These are phyloP conservation scores for Sebastes melanostomus DNA, from an alignment of 2,797 vertebrate genomes.

Conservation along the genomic window DNA sequence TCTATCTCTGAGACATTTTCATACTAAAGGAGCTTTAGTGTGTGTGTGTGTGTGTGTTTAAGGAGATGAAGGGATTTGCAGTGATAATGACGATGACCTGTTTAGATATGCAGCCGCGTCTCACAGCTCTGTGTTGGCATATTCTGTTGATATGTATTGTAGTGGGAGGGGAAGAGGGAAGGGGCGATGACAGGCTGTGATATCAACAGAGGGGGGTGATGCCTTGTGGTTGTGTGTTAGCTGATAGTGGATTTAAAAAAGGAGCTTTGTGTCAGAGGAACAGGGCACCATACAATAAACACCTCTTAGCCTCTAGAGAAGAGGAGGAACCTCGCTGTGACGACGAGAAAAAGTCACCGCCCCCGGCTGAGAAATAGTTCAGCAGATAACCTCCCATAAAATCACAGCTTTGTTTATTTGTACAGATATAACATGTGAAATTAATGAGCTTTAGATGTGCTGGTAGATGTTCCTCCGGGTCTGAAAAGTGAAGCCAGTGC, in stretches of 20 bases:
- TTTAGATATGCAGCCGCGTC: constrained; percentile 34
- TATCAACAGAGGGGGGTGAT: constrained; percentile 20
- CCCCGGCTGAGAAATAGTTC: not conserved
- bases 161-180: constrained; percentile 20
- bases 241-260: constrained; percentile 38
- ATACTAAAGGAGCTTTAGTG: constrained; percentile 22
- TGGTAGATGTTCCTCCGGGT: not conserved
- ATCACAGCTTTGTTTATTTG: not conserved
- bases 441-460: not conserved
- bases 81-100: constrained; percentile 57
- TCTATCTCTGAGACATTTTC: constrained; percentile 31
- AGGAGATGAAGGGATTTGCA: constrained; percentile 52
- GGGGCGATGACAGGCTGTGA: constrained; percentile 43
- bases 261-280: constrained; percentile 8
- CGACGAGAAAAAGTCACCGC: not conserved
- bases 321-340: not conserved
- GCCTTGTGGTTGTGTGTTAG: constrained; percentile 28
- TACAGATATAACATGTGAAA: not conserved
- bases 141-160: constrained; percentile 42
- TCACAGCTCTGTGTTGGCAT: constrained; percentile 22
- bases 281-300: not conserved
- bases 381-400: not conserved
- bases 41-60: constrained; percentile 18
- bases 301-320: not conserved
- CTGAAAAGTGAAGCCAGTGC: not conserved